Evolutionary conservation across 2,888 invertebrate species (phyloP), one percentile per base, ranked within the genome.

Genomic region (Heliconius charithonia): DNA sequence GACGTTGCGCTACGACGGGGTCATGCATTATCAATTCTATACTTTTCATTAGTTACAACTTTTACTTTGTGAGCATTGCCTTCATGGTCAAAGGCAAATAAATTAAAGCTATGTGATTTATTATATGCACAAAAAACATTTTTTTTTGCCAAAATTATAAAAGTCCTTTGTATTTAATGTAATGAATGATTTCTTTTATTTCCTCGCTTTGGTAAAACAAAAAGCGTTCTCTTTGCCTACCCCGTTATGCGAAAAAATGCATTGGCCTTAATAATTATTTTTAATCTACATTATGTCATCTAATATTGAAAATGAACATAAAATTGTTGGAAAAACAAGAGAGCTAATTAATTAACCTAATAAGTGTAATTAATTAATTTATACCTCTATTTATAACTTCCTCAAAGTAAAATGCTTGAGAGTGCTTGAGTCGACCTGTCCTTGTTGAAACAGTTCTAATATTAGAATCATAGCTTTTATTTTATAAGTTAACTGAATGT

Each of bases 291-390:
- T 51, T 19, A 19, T 51, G 51, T 51, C 19, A 51, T 51, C 51
- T 51, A 51, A 51, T 51, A 51, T 51, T 51, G 45, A 63, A 63
- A 51, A 22, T 16, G 19, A 51, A 2, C 7, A 51, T 51, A 51
- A 19, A 51, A 22, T 51, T 51, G 7, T 66, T 3, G 10, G 9
- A 32, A 3, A 19, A 41, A 25, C 41, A n/a, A 13, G n/a, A 37
- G n/a, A 41, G 6, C 41, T 25, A 41, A 41, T 41, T 67, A 67
- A 67, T 67, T 37, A 41, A n/a, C 2, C 0, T n/a, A 37, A n/a
- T 67, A n/a, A 67, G 6, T 37, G n/a, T 6, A 41, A 37, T 67
- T 67, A 67, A 67, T 67, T 67, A 67, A 67, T 41, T 67, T 13
- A 67, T 59, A n/a, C 9, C n/a, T 59, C n/a, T 66, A 66, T 66